Percentiles rank a stretch among this genome's conserved stretches.
Conservation (phyloP, 2,888 invertebrate species). For the Hypselothyrea guttata region DNA sequence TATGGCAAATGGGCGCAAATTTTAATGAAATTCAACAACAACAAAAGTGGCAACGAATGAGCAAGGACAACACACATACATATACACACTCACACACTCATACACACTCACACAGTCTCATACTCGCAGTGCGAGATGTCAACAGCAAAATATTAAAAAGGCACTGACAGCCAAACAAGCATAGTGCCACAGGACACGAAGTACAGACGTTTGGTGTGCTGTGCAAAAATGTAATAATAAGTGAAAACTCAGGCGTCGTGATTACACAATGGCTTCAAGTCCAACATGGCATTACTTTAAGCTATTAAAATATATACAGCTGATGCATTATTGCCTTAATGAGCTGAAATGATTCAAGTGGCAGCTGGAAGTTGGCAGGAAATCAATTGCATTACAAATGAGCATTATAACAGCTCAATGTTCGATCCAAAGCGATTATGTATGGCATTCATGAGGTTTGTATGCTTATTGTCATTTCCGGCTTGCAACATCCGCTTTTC, state of each 20-base stretch:
- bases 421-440: slow-evolving; percentile 29
- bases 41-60: slow-evolving; percentile 35
- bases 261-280: too few species aligned
- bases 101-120: slow-evolving; percentile 22
- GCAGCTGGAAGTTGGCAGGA: neutral
- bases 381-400: slow-evolving; percentile 36
- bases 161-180: slow-evolving; percentile 42
- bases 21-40: slow-evolving; percentile 74
- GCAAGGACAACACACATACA: neutral
- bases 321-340: too few species aligned
- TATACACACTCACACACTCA: slow-evolving; percentile 21
- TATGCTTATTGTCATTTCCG: slow-evolving; percentile 69
- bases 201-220: neutral
- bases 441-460: slow-evolving; percentile 58
- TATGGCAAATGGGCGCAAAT: slow-evolving; percentile 77
- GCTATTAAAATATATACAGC: too few species aligned
- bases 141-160: slow-evolving; percentile 66
- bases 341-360: too few species aligned
- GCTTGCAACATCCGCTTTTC: slow-evolving; percentile 63
- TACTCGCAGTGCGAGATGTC: slow-evolving; percentile 52
- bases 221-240: too few species aligned
- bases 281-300: too few species aligned
- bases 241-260: neutral
- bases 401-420: slow-evolving; percentile 24
- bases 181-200: slow-evolving; percentile 21